These are phyloP conservation scores for Silurus glanis DNA, from an alignment of 2,113 vertebrate genomes.

Conservation along the genomic window DNA sequence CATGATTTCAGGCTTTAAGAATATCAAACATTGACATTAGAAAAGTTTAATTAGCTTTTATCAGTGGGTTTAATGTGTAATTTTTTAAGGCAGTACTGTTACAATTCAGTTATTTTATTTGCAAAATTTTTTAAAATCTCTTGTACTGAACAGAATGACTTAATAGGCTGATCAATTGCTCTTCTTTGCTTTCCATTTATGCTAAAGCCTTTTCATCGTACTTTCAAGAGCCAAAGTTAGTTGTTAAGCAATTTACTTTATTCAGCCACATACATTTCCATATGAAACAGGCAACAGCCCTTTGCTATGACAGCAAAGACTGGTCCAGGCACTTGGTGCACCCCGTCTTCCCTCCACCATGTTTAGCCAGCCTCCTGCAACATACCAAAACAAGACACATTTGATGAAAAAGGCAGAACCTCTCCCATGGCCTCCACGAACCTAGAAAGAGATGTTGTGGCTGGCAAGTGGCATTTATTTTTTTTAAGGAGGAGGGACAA, in stretches of 20 bases:
- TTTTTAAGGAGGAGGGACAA: conserved; percentile 44
- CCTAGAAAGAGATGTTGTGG: conserved; percentile 64
- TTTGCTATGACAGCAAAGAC: conserved; percentile 67
- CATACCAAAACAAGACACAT: conserved; percentile 67
- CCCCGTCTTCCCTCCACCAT: conserved; percentile 63
- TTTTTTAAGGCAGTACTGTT: background rate
- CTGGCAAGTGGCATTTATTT: conserved; percentile 47
- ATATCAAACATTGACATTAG: background rate
- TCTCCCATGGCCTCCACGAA: conserved; percentile 60
- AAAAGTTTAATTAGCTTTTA: background rate
- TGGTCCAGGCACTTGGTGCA: conserved; percentile 60
- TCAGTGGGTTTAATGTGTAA: background rate
- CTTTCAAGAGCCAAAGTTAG: conserved; percentile 74
- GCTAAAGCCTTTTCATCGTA: conserved; percentile 60
- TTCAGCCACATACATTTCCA: conserved; percentile 79
- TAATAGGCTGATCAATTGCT: conserved; percentile 55
- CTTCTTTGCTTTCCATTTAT: conserved; percentile 53
- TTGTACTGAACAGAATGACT: conserved; percentile 45
- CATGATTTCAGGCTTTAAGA: background rate
- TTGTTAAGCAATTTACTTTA: conserved; percentile 80
- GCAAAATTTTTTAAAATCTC: background rate
- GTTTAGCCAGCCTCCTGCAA: conserved; percentile 60
- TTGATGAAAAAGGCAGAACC: conserved; percentile 65
- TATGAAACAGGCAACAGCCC: conserved; percentile 76
- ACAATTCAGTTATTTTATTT: background rate